Evolutionary conservation across 2,797 vertebrate genomes (phyloP).

Genomic region (Sebastes iracundus): DNA sequence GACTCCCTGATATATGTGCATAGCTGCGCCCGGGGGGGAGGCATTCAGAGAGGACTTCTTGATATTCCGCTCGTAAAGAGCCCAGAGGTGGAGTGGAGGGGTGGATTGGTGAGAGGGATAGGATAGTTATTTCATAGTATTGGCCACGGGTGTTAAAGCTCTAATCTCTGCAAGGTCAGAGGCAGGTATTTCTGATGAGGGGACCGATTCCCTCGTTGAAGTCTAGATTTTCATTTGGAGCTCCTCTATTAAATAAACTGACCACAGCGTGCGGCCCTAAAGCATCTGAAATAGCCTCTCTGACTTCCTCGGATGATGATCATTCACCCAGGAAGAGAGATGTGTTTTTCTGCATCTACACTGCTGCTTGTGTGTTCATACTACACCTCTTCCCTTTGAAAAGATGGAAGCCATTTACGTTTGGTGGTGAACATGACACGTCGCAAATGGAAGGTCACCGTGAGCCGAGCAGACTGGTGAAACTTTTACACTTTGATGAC

Average conservation of each 20-base stretch:
- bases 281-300: slow-evolving; percentile 28
- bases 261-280: slow-evolving; percentile 15
- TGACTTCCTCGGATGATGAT: slow-evolving; percentile 32
- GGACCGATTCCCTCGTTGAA: slow-evolving; percentile 20
- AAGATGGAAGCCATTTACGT: slow-evolving; percentile 42
- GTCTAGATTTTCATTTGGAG: slow-evolving; percentile 50
- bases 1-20: slow-evolving; percentile 65
- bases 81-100: slow-evolving; percentile 26
- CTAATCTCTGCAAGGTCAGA: slow-evolving; percentile 63
- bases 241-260: slow-evolving; percentile 38
- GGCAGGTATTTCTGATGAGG: slow-evolving; percentile 40
- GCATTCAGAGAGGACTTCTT: slow-evolving; percentile 51
- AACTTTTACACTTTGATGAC: slow-evolving; percentile 46
- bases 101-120: slow-evolving; percentile 19
- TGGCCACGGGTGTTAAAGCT: slow-evolving; percentile 47
- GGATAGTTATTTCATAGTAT: slow-evolving; percentile 55
- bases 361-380: neutral
- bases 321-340: slow-evolving; percentile 21
- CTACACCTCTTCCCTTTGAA: slow-evolving; percentile 12
- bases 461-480: slow-evolving; percentile 14
- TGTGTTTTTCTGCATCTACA: neutral
- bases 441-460: slow-evolving; percentile 45
- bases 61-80: slow-evolving; percentile 68
- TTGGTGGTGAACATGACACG: slow-evolving; percentile 35
- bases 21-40: slow-evolving; percentile 25